These are phyloP conservation scores for Epinephelus fuscoguttatus DNA, from an alignment of 2,113 vertebrate genomes.

Conservation along the genomic window DNA sequence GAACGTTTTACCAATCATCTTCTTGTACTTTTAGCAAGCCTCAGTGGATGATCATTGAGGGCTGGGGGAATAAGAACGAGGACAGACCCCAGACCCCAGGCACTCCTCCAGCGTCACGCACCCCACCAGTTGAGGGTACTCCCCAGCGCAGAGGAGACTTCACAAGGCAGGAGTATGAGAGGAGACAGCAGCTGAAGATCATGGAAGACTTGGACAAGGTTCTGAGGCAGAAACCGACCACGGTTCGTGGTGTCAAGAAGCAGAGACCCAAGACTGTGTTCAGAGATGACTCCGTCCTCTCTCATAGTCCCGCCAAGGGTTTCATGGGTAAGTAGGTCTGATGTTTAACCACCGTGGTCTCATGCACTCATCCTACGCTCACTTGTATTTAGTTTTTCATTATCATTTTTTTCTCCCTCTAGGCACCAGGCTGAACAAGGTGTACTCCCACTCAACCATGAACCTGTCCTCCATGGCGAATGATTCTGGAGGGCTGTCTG, in stretches of 20 bases:
- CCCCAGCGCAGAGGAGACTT: slow-evolving; percentile 88
- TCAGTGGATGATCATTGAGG: slow-evolving; percentile 80
- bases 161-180: slow-evolving; percentile 89
- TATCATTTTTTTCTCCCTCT: slow-evolving; percentile 1
- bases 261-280: slow-evolving; percentile 91
- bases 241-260: slow-evolving; percentile 86
- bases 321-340: slow-evolving; percentile 84
- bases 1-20: background rate
- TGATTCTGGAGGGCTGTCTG: slow-evolving; percentile 83
- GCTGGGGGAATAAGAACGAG: slow-evolving; percentile 77
- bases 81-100: slow-evolving; percentile 75
- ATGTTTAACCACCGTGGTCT: background rate
- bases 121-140: slow-evolving; percentile 81
- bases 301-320: slow-evolving; percentile 89
- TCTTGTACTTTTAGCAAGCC: slow-evolving; percentile 66
- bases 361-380: background rate
- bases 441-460: slow-evolving; percentile 93
- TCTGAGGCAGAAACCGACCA: slow-evolving; percentile 87
- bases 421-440: slow-evolving; percentile 91
- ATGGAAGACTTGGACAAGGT: slow-evolving; percentile 95
- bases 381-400: background rate
- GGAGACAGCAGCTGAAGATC: slow-evolving; percentile 91
- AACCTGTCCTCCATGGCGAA: slow-evolving; percentile 91
- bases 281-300: slow-evolving; percentile 90
- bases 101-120: slow-evolving; percentile 67